Percentiles rank a stretch among this genome's conserved stretches.
Conservation (phyloP, 2,888 invertebrate species). For the Melitaea athalia region DNA sequence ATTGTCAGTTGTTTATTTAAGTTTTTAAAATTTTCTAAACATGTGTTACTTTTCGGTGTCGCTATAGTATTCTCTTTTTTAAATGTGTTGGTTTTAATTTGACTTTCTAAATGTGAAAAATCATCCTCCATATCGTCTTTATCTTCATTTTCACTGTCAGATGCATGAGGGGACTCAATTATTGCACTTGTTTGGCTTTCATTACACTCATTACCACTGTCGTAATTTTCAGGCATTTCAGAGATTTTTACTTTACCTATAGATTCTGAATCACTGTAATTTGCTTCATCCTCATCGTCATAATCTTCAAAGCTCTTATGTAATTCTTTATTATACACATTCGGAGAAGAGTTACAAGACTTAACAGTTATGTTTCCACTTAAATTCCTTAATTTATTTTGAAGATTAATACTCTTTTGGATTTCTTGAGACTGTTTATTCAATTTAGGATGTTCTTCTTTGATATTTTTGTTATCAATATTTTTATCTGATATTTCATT, state of each 20-base stretch:
- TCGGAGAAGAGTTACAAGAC: slow-evolving; percentile 57
- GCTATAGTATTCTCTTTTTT: slow-evolving; percentile 41
- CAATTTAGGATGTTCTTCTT: slow-evolving; percentile 29
- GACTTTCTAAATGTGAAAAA: slow-evolving; percentile 52
- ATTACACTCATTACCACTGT: slow-evolving; percentile 50
- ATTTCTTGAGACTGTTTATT: slow-evolving; percentile 40
- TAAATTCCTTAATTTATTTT: slow-evolving; percentile 62
- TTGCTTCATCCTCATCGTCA: slow-evolving; percentile 34
- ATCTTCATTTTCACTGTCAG: slow-evolving; percentile 53
- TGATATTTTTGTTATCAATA: slow-evolving; percentile 18
- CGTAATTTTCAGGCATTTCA: slow-evolving; percentile 55
- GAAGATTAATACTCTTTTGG: slow-evolving; percentile 48
- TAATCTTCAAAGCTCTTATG: slow-evolving; percentile 36
- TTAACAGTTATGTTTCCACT: slow-evolving; percentile 67
- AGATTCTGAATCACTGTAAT: slow-evolving; percentile 52
- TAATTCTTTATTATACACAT: slow-evolving; percentile 37
- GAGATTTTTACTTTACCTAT: slow-evolving; percentile 60
- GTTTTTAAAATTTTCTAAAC: slow-evolving; percentile 56
- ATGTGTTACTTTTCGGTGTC: slow-evolving; percentile 37
- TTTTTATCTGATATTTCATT: slow-evolving; percentile 17
- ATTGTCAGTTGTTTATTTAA: slow-evolving; percentile 57
- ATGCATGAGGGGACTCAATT: slow-evolving; percentile 59
- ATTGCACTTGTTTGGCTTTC: slow-evolving; percentile 47
- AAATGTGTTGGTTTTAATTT: slow-evolving; percentile 47
- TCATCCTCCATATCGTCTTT: slow-evolving; percentile 48